phyloP scores from a whole-genome alignment of 2,888 invertebrate genomes.

The Nephrotoma flavescens region DNA sequence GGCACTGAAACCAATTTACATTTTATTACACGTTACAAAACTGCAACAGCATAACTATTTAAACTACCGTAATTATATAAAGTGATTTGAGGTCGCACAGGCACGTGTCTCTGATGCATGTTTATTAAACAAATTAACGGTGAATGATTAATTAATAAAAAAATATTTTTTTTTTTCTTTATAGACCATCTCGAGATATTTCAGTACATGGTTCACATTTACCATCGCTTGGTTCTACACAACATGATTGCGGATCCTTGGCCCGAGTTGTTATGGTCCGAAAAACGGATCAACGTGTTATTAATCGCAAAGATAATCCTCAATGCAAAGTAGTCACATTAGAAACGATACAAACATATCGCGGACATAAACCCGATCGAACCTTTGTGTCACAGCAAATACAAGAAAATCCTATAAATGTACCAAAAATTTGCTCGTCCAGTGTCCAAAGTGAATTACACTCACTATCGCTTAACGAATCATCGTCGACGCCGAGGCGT shows the following conservation, averaged over 20 bases:
- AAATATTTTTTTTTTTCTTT: conserved; percentile 9
- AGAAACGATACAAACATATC: conserved; percentile 49
- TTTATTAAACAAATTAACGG: neutral
- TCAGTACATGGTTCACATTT: conserved; percentile 19
- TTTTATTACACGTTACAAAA: neutral
- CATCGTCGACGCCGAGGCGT: conserved; percentile 21
- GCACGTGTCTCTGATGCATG: neutral
- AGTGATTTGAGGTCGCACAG: neutral
- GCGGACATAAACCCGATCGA: conserved; percentile 44
- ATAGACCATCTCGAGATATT: conserved; percentile 18
- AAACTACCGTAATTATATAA: neutral
- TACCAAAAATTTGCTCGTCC: neutral
- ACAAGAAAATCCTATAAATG: conserved; percentile 27
- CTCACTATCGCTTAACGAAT: conserved; percentile 22
- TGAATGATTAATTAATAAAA: neutral
- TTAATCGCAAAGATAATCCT: conserved; percentile 43
- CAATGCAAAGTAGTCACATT: conserved; percentile 47
- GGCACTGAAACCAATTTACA: neutral
- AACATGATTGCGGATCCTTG: conserved; percentile 33
- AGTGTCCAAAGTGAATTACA: neutral
- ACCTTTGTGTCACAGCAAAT: conserved; percentile 45
- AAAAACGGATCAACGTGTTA: conserved; percentile 50
- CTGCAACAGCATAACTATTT: neutral
- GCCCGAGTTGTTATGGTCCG: conserved; percentile 52
- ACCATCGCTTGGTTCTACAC: conserved; percentile 18